Evolutionary conservation across 1,140 invertebrate genomes (phyloP).

Genomic region (Drosophila virilis): DNA sequence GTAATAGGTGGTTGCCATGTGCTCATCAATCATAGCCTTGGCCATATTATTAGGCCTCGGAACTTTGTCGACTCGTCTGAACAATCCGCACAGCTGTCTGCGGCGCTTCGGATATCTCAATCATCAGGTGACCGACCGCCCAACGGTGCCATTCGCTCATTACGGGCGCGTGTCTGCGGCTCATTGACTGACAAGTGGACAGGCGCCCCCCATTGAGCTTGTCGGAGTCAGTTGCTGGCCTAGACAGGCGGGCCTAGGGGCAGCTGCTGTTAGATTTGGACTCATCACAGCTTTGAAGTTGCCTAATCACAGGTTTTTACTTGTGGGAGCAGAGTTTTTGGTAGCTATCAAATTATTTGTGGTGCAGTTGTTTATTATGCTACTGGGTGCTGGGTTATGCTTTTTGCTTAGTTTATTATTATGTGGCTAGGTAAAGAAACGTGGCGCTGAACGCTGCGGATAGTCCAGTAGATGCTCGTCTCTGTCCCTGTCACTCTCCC

Average conservation of each 20-base stretch:
- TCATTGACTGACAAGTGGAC: constrained; percentile 41
- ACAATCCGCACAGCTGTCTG: constrained; percentile 5
- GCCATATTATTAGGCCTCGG: constrained; percentile 13
- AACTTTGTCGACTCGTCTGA: constrained; percentile 4
- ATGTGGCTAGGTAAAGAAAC: constrained; percentile 59
- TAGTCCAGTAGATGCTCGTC: constrained; percentile 25
- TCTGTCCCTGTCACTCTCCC: neutral
- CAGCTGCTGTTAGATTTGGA: constrained; percentile 1
- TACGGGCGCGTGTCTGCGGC: constrained; percentile 56
- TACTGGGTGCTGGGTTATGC: constrained; percentile 50
- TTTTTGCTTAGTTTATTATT: constrained; percentile 19
- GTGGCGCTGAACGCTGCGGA: neutral
- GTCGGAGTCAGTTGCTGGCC: constrained; percentile 45
- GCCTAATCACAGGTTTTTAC: neutral
- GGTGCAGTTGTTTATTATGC: constrained; percentile 51
- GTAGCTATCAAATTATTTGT: constrained; percentile 3
- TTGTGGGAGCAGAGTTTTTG: neutral
- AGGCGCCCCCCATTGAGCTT: constrained; percentile 6
- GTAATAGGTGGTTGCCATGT: constrained; percentile 12
- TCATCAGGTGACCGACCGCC: constrained; percentile 63
- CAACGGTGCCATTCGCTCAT: constrained; percentile 36
- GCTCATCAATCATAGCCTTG: constrained; percentile 29
- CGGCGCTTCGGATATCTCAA: neutral
- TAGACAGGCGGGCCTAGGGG: constrained; percentile 8
- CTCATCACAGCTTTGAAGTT: constrained; percentile 20